Evolutionary conservation across 2,113 vertebrate genomes (phyloP).

Genomic region (Petrocephalus zakoni): DNA sequence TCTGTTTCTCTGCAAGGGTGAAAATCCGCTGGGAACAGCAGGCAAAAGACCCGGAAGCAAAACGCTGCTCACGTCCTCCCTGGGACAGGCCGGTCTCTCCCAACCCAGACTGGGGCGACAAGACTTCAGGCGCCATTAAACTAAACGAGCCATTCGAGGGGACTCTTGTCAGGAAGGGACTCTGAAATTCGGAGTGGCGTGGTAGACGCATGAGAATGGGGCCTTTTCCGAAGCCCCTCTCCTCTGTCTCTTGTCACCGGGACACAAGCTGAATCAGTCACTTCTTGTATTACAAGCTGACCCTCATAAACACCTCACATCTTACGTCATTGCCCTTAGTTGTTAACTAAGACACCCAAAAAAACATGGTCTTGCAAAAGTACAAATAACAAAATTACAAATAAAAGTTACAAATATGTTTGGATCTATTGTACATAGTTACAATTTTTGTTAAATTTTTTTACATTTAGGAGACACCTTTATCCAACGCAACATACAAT

Average conservation of each 20-base stretch:
- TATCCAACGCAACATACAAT: neutral
- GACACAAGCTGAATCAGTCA: neutral
- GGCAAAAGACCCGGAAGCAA: neutral
- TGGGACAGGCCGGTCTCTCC: neutral
- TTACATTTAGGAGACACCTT: neutral
- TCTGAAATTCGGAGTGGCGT: neutral
- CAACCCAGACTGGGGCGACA: neutral
- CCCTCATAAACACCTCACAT: neutral
- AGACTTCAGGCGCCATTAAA: neutral
- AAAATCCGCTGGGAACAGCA: neutral
- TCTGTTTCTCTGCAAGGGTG: conserved; percentile 34
- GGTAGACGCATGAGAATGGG: neutral
- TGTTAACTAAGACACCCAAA: neutral
- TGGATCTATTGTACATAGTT: neutral
- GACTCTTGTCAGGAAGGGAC: neutral
- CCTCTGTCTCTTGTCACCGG: neutral
- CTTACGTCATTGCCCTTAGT: neutral
- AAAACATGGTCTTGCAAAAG: neutral
- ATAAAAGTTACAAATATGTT: neutral
- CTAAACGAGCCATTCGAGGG: neutral
- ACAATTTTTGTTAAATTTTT: neutral
- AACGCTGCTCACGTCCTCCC: neutral
- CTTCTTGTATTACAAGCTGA: neutral
- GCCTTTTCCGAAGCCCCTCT: neutral
- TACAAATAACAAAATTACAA: too few species aligned